Percentiles rank a stretch among this genome's conserved stretches.
Evolutionary conservation across 2,888 invertebrate genomes (phyloP).

Genomic region (Copidosoma aretas): DNA sequence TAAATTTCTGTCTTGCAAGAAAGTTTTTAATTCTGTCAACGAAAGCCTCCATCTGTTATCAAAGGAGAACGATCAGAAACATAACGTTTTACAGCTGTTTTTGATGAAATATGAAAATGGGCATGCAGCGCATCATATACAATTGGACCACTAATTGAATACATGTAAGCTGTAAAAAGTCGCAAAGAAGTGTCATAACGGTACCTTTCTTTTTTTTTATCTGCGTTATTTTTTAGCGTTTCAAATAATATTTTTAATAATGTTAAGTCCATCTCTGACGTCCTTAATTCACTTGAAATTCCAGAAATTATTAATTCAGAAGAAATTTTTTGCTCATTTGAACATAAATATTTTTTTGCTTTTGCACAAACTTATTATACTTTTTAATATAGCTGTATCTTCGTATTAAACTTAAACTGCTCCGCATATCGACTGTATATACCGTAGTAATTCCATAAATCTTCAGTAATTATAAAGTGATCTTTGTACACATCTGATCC

Average conservation of each 20-base stretch:
- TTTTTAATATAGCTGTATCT: constrained; percentile 4
- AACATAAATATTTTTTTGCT: neutral
- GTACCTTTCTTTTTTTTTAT: neutral
- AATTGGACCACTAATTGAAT: neutral
- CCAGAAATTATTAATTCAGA: constrained; percentile 1
- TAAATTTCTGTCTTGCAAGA: constrained; percentile 35
- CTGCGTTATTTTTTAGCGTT: neutral
- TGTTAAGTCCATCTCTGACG: neutral
- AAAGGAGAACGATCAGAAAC: constrained; percentile 1
- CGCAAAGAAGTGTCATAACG: neutral
- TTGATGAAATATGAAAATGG: neutral
- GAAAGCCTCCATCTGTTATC: neutral
- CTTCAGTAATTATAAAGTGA: neutral
- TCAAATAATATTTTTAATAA: constrained; percentile 7
- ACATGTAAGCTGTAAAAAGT: constrained; percentile 6
- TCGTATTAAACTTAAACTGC: constrained; percentile 5
- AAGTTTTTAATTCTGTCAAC: constrained; percentile 35
- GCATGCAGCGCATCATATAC: too few relatives aligned
- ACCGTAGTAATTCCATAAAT: neutral
- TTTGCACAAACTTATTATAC: constrained; percentile 6
- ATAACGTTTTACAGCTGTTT: constrained; percentile 7
- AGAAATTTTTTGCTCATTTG: too few relatives aligned
- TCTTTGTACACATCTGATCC: neutral
- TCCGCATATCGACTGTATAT: neutral
- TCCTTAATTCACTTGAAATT: neutral